Evolutionary conservation across 2,888 invertebrate genomes (phyloP), one percentile per base, ranked within the genome.

Genomic region (Rambutsinella grinnellia): DNA sequence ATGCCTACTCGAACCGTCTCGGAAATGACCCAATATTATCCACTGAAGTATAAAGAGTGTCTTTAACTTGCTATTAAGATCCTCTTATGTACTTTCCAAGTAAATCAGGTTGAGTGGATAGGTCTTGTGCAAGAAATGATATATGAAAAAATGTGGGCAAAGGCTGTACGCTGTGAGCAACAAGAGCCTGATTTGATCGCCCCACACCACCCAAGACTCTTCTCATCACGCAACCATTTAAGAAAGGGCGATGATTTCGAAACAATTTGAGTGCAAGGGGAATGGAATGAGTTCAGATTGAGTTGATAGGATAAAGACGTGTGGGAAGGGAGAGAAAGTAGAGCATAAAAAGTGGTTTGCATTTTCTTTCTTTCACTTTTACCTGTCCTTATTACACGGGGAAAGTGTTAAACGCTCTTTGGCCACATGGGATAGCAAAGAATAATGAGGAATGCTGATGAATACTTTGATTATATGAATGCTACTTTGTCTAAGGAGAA

Each of bases 1-100:
- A n/a, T n/a, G n/a, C n/a, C n/a, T 54, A 21, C 49, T 28, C 54
- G 66, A 61, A 54, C 74, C 60, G 67, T 74, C 74, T 74, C 74
- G 74, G 74, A 74, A 74, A 74, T 74, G 74, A 67, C 74, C 74
- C 67, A 61, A 21, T 74, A n/a, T n/a, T n/a, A n/a, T n/a, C n/a
- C n/a, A n/a, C n/a, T n/a, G n/a, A n/a, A n/a, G n/a, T n/a, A n/a
- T n/a, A n/a, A n/a, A n/a, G n/a, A n/a, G n/a, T n/a, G n/a, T n/a
- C n/a, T n/a, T n/a, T n/a, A n/a, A n/a, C n/a, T n/a, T n/a, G n/a
- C n/a, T n/a, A n/a, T n/a, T n/a, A n/a, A n/a, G n/a, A n/a, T n/a
- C n/a, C n/a, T n/a, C n/a, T n/a, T n/a, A n/a, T n/a, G n/a, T n/a
- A n/a, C n/a, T n/a, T n/a, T n/a, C n/a, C n/a, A n/a, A n/a, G n/a